phyloP scores from a whole-genome alignment of 2,888 invertebrate species.

The Aproaerema taeniolella region DNA sequence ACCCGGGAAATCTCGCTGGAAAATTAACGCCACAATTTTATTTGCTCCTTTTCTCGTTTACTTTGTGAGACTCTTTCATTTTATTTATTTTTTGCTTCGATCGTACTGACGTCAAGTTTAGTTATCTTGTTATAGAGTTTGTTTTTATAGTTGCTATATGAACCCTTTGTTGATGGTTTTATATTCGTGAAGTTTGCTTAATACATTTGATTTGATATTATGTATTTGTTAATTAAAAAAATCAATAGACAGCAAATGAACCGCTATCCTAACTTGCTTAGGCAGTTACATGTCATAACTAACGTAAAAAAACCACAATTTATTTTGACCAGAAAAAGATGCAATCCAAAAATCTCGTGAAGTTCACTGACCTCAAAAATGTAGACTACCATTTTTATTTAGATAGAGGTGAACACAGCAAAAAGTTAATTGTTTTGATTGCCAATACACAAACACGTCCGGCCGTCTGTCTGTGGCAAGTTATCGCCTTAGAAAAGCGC shows the following conservation, averaged over 20 bases:
- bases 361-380: slow-evolving; percentile 11
- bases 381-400: slow-evolving; percentile 36
- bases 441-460: slow-evolving; percentile 69
- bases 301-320: not conserved
- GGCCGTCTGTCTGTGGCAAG: slow-evolving; percentile 58
- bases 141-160: not conserved
- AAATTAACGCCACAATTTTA: slow-evolving; percentile 72
- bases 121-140: slow-evolving; percentile 51
- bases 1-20: slow-evolving; percentile 71
- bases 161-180: not conserved
- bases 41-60: slow-evolving; percentile 46
- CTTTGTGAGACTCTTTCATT: slow-evolving; percentile 51
- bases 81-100: slow-evolving; percentile 71
- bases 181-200: slow-evolving; percentile 40
- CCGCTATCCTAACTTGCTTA: too few relatives aligned
- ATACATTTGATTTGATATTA: slow-evolving; percentile 25
- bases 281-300: not conserved
- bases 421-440: slow-evolving; percentile 76
- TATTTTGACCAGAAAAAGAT: not conserved
- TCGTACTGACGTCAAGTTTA: slow-evolving; percentile 57
- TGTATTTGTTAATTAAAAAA: slow-evolving; percentile 16
- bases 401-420: slow-evolving; percentile 55
- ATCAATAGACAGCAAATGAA: not conserved
- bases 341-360: not conserved
- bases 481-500: slow-evolving; percentile 73